These are phyloP conservation scores for Sminthopsis crassicaudata DNA, from an alignment of 2,113 vertebrate genomes.

Conservation along the genomic window DNA sequence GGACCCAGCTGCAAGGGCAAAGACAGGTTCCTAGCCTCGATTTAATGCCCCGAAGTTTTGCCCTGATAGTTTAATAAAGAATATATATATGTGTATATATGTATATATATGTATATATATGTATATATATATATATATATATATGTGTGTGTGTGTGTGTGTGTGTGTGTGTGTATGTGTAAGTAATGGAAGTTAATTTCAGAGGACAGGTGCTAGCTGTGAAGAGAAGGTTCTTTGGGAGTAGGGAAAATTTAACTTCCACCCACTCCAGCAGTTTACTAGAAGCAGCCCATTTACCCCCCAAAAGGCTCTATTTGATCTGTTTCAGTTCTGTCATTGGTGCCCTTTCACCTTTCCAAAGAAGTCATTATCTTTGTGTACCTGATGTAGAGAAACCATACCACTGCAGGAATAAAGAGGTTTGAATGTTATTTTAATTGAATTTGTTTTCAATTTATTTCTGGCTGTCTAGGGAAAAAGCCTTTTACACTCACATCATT, in stretches of 20 bases:
- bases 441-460: conserved; percentile 89
- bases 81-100: background rate
- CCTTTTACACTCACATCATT: conserved; percentile 81
- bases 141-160: background rate
- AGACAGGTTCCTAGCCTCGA: background rate
- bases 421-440: conserved; percentile 88
- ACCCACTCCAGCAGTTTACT: background rate
- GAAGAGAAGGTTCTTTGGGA: background rate
- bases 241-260: rapidly evolving
- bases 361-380: conserved; percentile 56
- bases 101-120: background rate
- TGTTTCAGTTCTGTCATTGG: conserved; percentile 55
- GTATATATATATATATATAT: background rate
- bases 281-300: background rate
- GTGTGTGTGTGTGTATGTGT: no score
- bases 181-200: background rate
- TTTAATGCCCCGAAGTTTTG: background rate
- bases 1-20: background rate
- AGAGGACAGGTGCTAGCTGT: background rate
- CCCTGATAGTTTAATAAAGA: background rate
- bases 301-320: conserved; percentile 64
- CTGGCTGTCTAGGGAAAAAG: conserved; percentile 83
- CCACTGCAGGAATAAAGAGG: conserved; percentile 82
- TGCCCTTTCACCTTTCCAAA: conserved; percentile 72
- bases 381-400: conserved; percentile 78